Percentiles rank a stretch among this genome's conserved stretches.
These are phyloP conservation scores for Aurelia aurita DNA, from an alignment of 30 jellyfish, hydroid and myxozoan species.

Conservation along the genomic window DNA sequence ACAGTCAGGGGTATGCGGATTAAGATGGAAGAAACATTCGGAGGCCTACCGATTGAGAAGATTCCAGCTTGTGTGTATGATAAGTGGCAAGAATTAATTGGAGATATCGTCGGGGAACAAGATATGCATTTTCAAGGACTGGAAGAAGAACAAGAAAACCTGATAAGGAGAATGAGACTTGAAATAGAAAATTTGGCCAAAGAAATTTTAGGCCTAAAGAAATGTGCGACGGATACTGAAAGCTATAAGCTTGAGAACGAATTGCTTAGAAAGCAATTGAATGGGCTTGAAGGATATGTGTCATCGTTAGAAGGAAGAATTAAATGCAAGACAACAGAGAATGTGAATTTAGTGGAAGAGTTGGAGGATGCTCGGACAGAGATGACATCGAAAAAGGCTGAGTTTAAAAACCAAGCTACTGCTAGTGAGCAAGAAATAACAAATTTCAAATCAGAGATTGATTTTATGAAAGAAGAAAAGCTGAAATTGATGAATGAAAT, in stretches of 20 bases:
- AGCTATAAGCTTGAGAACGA: constrained; percentile 37
- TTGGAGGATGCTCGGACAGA: constrained; percentile 8
- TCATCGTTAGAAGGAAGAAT: constrained; percentile 52
- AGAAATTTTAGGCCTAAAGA: constrained; percentile 36
- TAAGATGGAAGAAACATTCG: constrained; percentile 46
- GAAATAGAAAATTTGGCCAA: constrained; percentile 20
- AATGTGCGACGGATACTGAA: constrained; percentile 6
- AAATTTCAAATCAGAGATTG: neutral
- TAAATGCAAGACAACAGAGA: constrained; percentile 38
- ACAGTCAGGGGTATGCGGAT: constrained; percentile 17
- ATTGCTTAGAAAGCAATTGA: constrained; percentile 24
- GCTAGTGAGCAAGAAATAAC: constrained; percentile 1
- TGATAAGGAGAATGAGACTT: constrained; percentile 18
- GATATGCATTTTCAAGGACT: constrained; percentile 1
- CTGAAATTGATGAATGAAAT: constrained; percentile 24
- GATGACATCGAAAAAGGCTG: constrained; percentile 19
- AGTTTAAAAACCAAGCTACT: neutral
- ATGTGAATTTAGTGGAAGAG: constrained; percentile 35
- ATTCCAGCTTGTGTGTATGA: constrained; percentile 40
- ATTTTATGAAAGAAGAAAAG: neutral
- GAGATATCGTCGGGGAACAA: constrained; percentile 12
- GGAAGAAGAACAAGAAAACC: constrained; percentile 17
- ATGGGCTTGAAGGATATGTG: constrained; percentile 58
- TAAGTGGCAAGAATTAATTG: constrained; percentile 33
- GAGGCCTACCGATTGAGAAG: constrained; percentile 51